phyloP scores from a whole-genome alignment of 2,888 invertebrate species.

The Gerris lacustris region DNA sequence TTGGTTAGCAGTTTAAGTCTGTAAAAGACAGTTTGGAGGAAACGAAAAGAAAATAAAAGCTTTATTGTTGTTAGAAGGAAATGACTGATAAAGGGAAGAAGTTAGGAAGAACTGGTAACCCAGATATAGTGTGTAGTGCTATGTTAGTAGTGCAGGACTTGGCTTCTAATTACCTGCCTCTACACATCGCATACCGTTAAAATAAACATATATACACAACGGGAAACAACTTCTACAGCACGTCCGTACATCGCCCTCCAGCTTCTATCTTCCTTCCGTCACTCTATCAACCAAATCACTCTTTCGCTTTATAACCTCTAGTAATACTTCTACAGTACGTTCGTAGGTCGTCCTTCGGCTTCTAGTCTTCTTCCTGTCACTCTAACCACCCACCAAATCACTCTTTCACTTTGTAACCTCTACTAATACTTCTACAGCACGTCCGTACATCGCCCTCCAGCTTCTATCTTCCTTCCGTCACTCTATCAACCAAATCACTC shows the following conservation, averaged over 20 bases:
- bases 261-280: neutral
- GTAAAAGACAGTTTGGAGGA: too few species aligned
- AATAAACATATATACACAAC: constrained; percentile 2
- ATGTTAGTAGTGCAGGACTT: neutral
- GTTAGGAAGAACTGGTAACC: neutral
- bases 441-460: neutral
- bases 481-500: too few species aligned
- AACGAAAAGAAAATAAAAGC: too few species aligned
- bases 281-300: too few species aligned
- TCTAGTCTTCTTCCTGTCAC: too few species aligned
- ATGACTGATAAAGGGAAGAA: neutral
- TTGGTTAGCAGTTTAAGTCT: too few species aligned
- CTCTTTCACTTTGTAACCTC: too few species aligned
- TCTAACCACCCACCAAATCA: too few species aligned
- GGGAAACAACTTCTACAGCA: neutral
- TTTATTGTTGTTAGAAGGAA: neutral
- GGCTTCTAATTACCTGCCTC: neutral
- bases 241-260: neutral
- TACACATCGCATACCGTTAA: neutral
- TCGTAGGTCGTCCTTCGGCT: too few species aligned
- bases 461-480: neutral
- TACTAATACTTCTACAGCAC: neutral
- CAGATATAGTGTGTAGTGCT: neutral
- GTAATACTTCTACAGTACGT: too few species aligned
- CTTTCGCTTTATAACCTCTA: too few species aligned